Evolutionary conservation across 2,797 vertebrate species (phyloP), one percentile per base, ranked within the genome.

Genomic region (Borostomias antarcticus): DNA sequence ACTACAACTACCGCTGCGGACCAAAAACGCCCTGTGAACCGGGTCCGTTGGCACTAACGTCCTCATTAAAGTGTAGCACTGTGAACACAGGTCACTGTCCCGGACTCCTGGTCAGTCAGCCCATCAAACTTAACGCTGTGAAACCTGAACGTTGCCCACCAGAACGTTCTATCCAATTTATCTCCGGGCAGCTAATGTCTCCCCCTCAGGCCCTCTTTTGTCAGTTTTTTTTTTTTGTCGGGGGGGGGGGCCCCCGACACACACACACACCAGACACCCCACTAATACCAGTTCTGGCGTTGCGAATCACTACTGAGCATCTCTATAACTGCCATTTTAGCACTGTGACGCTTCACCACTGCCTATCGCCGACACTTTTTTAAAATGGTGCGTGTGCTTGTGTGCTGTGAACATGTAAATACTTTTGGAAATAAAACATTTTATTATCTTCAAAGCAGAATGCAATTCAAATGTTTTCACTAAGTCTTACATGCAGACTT

Each of bases 1-100:
- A 9, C n/a, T 1, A 43, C 62, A 25, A 29, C 35, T 17, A 66
- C 79, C 69, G 4, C 30, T 23, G 35, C 56, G 33, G 56, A 30
- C n/a, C 58, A 66, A 59, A 75, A 63, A 45, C 37, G 32, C 0
- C 61, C 66, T 15, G 45, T 72, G n/a, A 32, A 8, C 50, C 23
- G 51, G 21, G 23, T 21, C 23, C 15, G 8, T 25, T 65, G 37
- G 19, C 26, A 65, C 37, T 32, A 23, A 59, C 43, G 25, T 17
- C 40, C 3, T 2, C 58, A 29, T 30, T 61, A 30, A 30, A 48
- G 35, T 9, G 11, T 59, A 59, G 9, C 59, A 48, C 59, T 29
- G 59, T 62, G 26, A 40, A 37, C 9, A 7, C 3, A 28, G 19
- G 43, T 32, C 29, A 30, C n/a, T 15, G 19, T 48, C 59, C 33